Evolutionary conservation across 2,888 invertebrate genomes (phyloP), one percentile per base, ranked within the genome.

Genomic region (Pristionchus exspectatus): DNA sequence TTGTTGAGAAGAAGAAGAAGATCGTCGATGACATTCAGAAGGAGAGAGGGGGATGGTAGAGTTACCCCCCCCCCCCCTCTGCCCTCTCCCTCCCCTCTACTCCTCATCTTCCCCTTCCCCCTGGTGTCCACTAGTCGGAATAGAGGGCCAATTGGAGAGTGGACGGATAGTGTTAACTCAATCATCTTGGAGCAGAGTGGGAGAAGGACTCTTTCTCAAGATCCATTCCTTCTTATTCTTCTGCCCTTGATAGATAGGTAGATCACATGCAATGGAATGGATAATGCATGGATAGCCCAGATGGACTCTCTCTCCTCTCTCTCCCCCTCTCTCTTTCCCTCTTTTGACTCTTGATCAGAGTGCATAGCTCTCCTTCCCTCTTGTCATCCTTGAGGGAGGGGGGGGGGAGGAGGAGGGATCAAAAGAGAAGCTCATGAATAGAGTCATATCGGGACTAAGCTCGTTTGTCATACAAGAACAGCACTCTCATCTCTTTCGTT

Each of bases 61-160:
- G 72, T 33, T 72, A 16, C 5, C 12, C 33, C 18, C 30, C 10
- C 16, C 30, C 0, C 72, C 38, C 74, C 74, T 21, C 38, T 0
- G 4, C 21, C 38, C 16, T 18, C 14, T 24, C 24, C 24, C 38
- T n/a, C n/a, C n/a, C n/a, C n/a, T n/a, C n/a, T n/a, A n/a, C n/a
- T n/a, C n/a, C n/a, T n/a, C n/a, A n/a, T n/a, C n/a, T n/a, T n/a
- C 24, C 12, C 38, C 38, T 24, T 77, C 5, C 77, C 77, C 77
- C 77, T 44, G 21, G 77, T 77, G 77, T 44, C 77, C 77, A 44
- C 54, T 83, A 56, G 56, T 83, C 54, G 83, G 50, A 50, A 81
- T 81, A 44, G 81, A 81, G 81, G 56, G 56, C 56, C 83, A 83
- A 83, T 83, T 83, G 83, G 38, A 54, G 83, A 83, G 83, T 83